A percentile compares a stretch with the other conserved stretches of the same genome.
Evolutionary conservation across 2,888 invertebrate genomes (phyloP).

Genomic region (Plemyria rubiginata): DNA sequence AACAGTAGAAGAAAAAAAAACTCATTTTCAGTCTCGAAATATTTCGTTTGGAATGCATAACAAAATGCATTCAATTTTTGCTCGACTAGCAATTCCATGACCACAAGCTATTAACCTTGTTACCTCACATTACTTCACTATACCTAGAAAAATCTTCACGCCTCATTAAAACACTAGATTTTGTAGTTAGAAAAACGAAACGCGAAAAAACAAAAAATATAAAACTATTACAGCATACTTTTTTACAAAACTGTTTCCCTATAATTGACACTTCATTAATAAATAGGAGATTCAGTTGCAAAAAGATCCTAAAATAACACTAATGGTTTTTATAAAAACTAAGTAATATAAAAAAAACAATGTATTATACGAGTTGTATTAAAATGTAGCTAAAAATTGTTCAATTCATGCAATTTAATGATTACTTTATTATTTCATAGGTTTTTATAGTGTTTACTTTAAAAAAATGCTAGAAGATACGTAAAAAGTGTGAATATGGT

Average conservation of each 20-base stretch:
- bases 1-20: too few species aligned
- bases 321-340: background rate
- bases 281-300: background rate
- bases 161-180: background rate
- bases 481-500: too few species aligned
- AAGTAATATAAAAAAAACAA: background rate
- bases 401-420: background rate
- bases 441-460: background rate
- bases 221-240: background rate
- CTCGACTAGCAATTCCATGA: constrained; percentile 7
- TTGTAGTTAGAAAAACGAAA: background rate
- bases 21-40: too few species aligned
- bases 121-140: constrained; percentile 1
- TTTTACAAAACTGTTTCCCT: background rate
- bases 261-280: background rate
- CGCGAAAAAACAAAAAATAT: background rate
- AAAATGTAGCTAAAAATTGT: background rate
- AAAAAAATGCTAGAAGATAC: background rate
- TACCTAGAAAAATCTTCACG: constrained; percentile 1
- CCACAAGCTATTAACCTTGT: constrained; percentile 10
- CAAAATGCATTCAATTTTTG: background rate
- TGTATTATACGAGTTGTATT: too few species aligned
- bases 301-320: background rate
- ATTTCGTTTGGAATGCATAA: background rate
- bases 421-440: background rate